Conservation (phyloP, 2,113 vertebrate species). For the Polyodon spathula region DNA sequence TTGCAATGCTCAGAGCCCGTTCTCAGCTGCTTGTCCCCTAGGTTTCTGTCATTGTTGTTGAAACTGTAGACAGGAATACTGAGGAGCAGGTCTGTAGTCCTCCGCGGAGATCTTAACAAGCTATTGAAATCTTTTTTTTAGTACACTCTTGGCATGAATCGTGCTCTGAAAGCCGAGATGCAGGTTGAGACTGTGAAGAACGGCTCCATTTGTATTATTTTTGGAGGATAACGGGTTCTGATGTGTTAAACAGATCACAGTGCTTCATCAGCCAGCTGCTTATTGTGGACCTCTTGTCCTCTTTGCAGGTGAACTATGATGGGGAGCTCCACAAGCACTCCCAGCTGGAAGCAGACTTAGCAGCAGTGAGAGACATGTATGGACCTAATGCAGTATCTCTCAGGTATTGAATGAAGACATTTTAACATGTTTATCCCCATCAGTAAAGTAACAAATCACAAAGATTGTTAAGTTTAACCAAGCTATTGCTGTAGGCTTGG, state of each 20-base stretch:
- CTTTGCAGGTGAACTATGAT: conserved; percentile 69
- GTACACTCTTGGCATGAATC: background rate
- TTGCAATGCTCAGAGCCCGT: background rate
- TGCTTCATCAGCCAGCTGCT: background rate
- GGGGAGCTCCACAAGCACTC: conserved; percentile 81
- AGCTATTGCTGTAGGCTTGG: too few relatives aligned
- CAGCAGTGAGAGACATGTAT: conserved; percentile 75
- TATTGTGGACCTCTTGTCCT: background rate
- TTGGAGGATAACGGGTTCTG: background rate
- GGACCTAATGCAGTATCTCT: conserved; percentile 80
- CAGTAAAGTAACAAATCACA: too few relatives aligned
- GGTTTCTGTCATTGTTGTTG: background rate
- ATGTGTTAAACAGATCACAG: background rate
- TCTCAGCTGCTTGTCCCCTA: background rate
- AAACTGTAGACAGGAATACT: conserved; percentile 7
- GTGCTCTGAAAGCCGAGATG: background rate
- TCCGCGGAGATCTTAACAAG: background rate
- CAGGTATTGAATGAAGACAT: conserved; percentile 51
- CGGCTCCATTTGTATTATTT: background rate
- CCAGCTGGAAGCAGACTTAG: conserved; percentile 75
- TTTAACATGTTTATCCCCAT: too few relatives aligned
- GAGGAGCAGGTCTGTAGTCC: background rate
- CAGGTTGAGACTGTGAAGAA: background rate
- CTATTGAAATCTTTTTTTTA: background rate
- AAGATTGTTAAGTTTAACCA: too few relatives aligned